Evolutionary conservation across 2,888 invertebrate genomes (phyloP).

Genomic region (Machimus rusticus): DNA sequence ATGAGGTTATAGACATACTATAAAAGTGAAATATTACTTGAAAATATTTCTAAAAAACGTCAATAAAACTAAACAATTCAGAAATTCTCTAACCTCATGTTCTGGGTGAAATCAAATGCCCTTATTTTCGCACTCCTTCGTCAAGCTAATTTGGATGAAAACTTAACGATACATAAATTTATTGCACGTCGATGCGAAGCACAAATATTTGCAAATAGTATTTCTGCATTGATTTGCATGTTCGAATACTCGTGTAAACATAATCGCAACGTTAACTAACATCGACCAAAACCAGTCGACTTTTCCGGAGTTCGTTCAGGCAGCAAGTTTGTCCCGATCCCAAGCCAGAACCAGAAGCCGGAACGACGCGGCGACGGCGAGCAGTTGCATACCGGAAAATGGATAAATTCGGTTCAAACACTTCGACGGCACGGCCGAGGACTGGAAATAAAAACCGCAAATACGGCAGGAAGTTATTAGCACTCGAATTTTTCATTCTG

Average conservation of each 20-base stretch:
- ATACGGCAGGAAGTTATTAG: conserved; percentile 31
- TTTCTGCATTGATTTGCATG: conserved; percentile 33
- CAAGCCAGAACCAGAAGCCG: neutral
- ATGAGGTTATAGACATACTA: too few species aligned
- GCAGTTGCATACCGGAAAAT: neutral
- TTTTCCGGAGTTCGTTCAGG: neutral
- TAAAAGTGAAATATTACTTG: too few species aligned
- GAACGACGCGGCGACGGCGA: too few species aligned
- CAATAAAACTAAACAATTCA: too few species aligned
- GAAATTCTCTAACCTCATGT: too few species aligned
- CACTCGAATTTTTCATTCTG: conserved; percentile 26
- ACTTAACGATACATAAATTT: neutral
- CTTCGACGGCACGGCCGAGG: neutral
- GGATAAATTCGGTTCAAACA: neutral
- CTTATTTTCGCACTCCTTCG: neutral
- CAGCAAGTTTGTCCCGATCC: neutral
- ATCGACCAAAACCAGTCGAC: neutral
- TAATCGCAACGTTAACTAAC: conserved; percentile 5
- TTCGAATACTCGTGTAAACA: conserved; percentile 6
- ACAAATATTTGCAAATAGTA: conserved; percentile 28
- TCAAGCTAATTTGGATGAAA: neutral
- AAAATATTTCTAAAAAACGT: too few species aligned
- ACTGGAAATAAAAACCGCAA: conserved; percentile 26
- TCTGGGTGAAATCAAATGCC: neutral
- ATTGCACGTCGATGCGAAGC: conserved; percentile 16